Evolutionary conservation across 2,888 invertebrate species (phyloP), one percentile per base, ranked within the genome.

Genomic region (Vannuccia rotundouncinata): DNA sequence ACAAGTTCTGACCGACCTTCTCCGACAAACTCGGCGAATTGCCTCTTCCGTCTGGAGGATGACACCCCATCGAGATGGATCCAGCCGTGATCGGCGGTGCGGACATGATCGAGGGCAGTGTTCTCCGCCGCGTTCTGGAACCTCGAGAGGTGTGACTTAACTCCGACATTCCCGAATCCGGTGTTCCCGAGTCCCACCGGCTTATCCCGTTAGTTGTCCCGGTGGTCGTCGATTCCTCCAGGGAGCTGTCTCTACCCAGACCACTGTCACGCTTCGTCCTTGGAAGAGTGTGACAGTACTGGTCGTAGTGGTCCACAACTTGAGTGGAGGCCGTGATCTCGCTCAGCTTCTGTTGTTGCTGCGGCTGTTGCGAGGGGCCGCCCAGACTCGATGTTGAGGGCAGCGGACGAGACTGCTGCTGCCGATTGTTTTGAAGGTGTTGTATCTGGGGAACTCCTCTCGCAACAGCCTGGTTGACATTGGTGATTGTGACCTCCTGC

Each of bases 71-170:
- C 22, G 77, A 77, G 29, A 45, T 77, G n/a, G 45, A 28, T 27
- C 59, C 59, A 27, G 80, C 27, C 25, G 25, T 81, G 22, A 80
- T 29, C 0, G 80, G 80, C 30, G 81, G 59, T 25, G 45, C 60
- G 27, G 80, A 81, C 80, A 80, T 80, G n/a, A 80, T 59, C 13
- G 80, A 80, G 2, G 80, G 80, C 29, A 80, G 29, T 0, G 80
- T 81, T 29, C 80, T 10, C 29, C 80, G 25, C 13, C 80, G 59
- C n/a, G 45, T 45, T 5, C 45, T 5, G 5, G 45, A 45, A 5
- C 45, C 45, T 17, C 45, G 5, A 45, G 45, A 45, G 10, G 45
- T 17, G 10, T 45, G 45, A 17, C 45, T 45, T 17, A 45, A 17
- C 5, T 45, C 45, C 10, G 45, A 45, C 45, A 45, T 45, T 5